Base-by-base conservation (phyloP, 2,113 vertebrate species). In the Chaetura pelagica region DNA sequence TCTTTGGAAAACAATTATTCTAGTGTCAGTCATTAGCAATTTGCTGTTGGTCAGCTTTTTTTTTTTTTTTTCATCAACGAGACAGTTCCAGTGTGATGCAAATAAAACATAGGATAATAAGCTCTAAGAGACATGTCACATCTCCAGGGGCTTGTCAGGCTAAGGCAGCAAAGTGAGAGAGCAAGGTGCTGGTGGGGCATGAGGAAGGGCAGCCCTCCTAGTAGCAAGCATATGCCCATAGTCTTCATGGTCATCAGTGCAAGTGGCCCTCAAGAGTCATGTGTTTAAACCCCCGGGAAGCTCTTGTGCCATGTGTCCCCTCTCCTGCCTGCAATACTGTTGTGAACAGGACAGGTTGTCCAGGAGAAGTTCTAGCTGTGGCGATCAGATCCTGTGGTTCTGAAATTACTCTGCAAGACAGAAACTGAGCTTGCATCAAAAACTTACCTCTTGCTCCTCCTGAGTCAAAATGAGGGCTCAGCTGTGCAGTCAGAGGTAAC, bases 21-120 rank as follows among this genome's bases (percentile, higher is more conserved):
- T 89, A 84, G 89, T 89, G 77, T 84, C 92, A 96, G 66, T 90
- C 86, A 82, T 90, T 92, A 96, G 61, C 93, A 93, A 82, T 93
- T 95, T 93, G 91, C 86, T 79, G 86, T 77, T 95, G 90, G 94
- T 90, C 83, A 94, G 38, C 18, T 7, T 14, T 46, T 46, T 46
- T 46, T 46, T 20, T 46, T 17, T 95, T 94, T 20, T 46, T 17
- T 95, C 94, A 78, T 90, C 86, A 96, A 69, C 91, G 94, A 86
- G 30, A 24, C 59, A 89, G 48, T 49, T 61, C 58, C 44, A 38
- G 26, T 24, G 11, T 20, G 22, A 83, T 62, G 82, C 42, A 94
- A 96, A 87, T 82, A 90, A 82, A 77, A 42, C 0, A 1, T 49
- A 34, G 19, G 35, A 82, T 35, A 86, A 67, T 59, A 46, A 58